Evolutionary conservation across 2,888 invertebrate species (phyloP).

Genomic region (Trichacis sp.): DNA sequence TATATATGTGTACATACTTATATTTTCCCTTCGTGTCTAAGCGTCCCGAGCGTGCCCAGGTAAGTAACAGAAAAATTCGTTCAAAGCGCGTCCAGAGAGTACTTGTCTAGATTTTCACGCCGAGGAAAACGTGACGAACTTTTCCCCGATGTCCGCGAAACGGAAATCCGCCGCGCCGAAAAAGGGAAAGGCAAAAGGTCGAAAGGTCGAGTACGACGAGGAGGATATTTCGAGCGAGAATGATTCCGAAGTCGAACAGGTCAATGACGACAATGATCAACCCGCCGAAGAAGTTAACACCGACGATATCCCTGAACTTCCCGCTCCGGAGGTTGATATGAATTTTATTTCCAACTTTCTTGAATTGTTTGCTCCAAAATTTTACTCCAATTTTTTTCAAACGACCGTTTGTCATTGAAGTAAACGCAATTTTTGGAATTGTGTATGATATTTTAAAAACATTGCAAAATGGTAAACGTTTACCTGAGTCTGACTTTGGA

Average conservation of each 20-base stretch:
- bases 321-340: slow-evolving; percentile 62
- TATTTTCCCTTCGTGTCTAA: not conserved
- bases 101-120: not conserved
- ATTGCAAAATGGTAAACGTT: too few species aligned
- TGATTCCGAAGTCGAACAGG: slow-evolving; percentile 62
- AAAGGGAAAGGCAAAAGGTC: slow-evolving; percentile 59
- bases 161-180: slow-evolving; percentile 57
- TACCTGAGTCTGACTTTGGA: too few species aligned
- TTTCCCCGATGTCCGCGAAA: slow-evolving; percentile 55
- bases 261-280: slow-evolving; percentile 57
- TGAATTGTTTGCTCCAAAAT: not conserved
- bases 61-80: too few species aligned
- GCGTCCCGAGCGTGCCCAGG: not conserved
- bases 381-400: not conserved
- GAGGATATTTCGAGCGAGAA: slow-evolving; percentile 67
- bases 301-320: slow-evolving; percentile 63
- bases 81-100: too few species aligned
- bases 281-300: slow-evolving; percentile 60
- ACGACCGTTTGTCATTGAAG: not conserved
- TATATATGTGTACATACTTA: slow-evolving; percentile 2
- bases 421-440: not conserved
- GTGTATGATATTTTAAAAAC: too few species aligned
- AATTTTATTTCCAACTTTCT: slow-evolving; percentile 4
- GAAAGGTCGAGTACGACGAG: slow-evolving; percentile 65
- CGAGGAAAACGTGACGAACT: slow-evolving; percentile 1